Conservation (phyloP, 2,113 vertebrate species). For the Vidua chalybeata region DNA sequence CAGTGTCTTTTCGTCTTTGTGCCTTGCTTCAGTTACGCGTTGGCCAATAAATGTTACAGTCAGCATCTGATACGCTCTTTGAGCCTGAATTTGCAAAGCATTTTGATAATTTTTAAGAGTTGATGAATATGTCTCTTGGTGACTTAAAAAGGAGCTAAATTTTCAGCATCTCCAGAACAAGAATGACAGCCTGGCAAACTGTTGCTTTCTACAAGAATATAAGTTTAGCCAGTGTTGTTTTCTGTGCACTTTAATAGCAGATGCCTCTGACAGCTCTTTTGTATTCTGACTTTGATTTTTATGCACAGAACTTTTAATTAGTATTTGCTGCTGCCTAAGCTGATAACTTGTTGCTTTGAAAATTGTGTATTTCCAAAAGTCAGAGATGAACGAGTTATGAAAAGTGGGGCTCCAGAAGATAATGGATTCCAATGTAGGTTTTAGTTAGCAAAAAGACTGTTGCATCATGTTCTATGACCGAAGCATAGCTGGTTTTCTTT, state of each 20-base stretch:
- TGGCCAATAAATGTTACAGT: neutral
- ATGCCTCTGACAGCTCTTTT: slow-evolving; percentile 3
- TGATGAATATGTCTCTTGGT: neutral
- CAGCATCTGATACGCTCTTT: neutral
- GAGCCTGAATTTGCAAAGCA: slow-evolving; percentile 19
- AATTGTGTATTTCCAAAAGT: neutral
- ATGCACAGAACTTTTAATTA: neutral
- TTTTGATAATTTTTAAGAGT: neutral
- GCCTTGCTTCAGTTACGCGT: slow-evolving; percentile 24
- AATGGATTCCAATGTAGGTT: neutral
- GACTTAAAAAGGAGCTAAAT: slow-evolving; percentile 1
- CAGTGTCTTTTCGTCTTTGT: neutral
- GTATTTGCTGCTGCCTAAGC: slow-evolving; percentile 25
- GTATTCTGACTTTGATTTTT: slow-evolving; percentile 11
- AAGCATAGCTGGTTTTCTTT: neutral
- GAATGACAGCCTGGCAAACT: slow-evolving; percentile 6
- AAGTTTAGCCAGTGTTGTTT: neutral
- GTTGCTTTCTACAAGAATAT: neutral
- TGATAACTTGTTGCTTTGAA: neutral
- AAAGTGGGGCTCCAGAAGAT: neutral
- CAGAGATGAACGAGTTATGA: neutral
- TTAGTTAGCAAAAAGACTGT: neutral
- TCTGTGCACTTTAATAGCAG: slow-evolving; percentile 19
- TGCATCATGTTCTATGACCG: neutral
- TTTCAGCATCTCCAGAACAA: neutral